These are phyloP conservation scores for Eclectus roratus DNA, from an alignment of 2,113 vertebrate species.

Conservation along the genomic window DNA sequence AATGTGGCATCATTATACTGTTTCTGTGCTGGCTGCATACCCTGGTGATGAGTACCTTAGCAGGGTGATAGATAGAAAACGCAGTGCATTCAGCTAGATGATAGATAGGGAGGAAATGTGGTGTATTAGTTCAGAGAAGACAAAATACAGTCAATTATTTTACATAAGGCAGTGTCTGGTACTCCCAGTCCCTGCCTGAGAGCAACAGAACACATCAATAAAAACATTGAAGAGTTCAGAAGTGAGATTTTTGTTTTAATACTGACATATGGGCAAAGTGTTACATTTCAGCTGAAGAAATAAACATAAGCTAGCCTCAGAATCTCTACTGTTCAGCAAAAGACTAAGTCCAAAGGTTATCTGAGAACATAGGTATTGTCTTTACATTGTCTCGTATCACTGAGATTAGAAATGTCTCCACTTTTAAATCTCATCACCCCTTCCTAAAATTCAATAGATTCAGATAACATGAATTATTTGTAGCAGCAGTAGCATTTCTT, in stretches of 20 bases:
- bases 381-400: background rate
- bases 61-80: background rate
- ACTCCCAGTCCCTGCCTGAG: background rate
- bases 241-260: background rate
- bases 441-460: background rate
- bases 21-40: background rate
- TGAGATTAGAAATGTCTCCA: background rate
- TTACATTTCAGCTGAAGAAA: background rate
- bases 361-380: background rate
- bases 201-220: background rate
- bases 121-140: background rate
- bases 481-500: background rate
- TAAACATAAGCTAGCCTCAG: background rate
- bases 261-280: slow-evolving; percentile 7
- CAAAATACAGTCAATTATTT: slow-evolving; percentile 21
- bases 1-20: background rate
- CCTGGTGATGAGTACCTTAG: background rate
- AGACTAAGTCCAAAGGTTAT: background rate
- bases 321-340: background rate
- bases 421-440: background rate
- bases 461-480: background rate
- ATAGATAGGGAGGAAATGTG: background rate
- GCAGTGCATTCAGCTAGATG: background rate
- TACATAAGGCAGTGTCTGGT: background rate
- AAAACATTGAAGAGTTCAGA: background rate